Base-by-base conservation (phyloP, 2,888 invertebrate genomes). In the Tethea ocularis region DNA sequence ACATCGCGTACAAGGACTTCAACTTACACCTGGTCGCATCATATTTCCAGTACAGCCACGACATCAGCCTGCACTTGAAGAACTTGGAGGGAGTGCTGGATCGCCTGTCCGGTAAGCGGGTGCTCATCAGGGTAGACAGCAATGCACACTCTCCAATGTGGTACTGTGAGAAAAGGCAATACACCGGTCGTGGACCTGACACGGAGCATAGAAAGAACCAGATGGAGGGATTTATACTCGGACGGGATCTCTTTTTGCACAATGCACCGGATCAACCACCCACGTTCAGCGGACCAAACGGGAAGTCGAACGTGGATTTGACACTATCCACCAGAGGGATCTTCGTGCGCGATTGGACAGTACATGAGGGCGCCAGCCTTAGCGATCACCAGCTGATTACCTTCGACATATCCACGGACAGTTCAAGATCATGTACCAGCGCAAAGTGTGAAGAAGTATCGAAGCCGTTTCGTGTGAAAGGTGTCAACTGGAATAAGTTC, bases 91-190 rank as follows among this genome's bases (percentile, higher is more conserved):
- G 6, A 0, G 69, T 71, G 0, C 53, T 77, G 17, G 56, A 61
- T 0, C 6, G 0, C 0, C 56, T 75, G 0, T 1, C 23, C 0
- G 72, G 71, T 0, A 23, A 11, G 0, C 33, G 15, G 0, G 58
- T 75, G 0, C 7, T 77, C 0, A 51, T 77, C 0, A 66, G 71
- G 0, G 62, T 62, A 0, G 78, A 78, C 57, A 51, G 52, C 5
- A 78, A 78, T 24, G 67, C 77, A 0, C 74, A 77, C 58, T 79
- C 75, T 0, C 73, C 74, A 0, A 6, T 76, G 15, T 78, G 76
- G 72, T 58, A 63, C 52, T 68, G 67, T 0, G 8, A 20, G 0
- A 26, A 22, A 0, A 36, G 62, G 0, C 72, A 75, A 0, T 71
- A 57, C 1, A 15, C 2, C 0, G 72, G 74, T 0, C 23, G 69